Evolutionary conservation across 2,888 invertebrate genomes (phyloP), one percentile per base, ranked within the genome.

Genomic region (Pandemis cinnamomeana): DNA sequence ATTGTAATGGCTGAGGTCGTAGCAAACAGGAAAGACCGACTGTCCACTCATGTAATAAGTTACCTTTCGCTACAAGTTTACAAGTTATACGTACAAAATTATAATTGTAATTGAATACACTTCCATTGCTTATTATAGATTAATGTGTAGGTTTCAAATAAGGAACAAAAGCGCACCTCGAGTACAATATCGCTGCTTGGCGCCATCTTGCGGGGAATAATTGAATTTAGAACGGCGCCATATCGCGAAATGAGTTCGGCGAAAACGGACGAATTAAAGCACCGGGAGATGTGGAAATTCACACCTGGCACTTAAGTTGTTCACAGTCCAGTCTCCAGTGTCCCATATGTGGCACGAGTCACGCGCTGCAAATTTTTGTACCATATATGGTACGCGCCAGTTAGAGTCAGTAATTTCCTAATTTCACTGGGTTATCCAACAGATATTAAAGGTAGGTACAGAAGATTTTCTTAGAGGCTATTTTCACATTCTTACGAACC

Each of bases 221-320:
- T 90, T 90, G 88, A 89, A 91, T 90, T 88, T 83, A 77, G 63
- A 76, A 85, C 83, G 82, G 69, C 61, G 82, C 83, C 81, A 82
- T 84, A 84, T 86, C 82, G 83, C 80, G 83, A 84, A 86, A 86
- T 82, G 84, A 85, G 84, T 85, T 83, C 82, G 84, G 86, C 84
- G 84, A 87, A 87, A 86, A 85, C 86, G 86, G 85, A 83, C 87
- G 89, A 90, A 91, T 91, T 91, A 91, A 91, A 91, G 89, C 85
- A 42, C 62, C 60, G 46, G 27, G 60, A 44, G 60, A 48, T 13
- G 48, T 7, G 13, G 20, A 46, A 62, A 62, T 63, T 46, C 11
- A 36, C 36, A 36, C 60, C 60, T 44, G 62, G 42, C 10, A 15
- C 8, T 53, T 15, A 15, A 53, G 7, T 6, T 6, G 7, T 53